Percentiles rank a stretch among this genome's conserved stretches.
phyloP scores from a whole-genome alignment of 2,797 vertebrate species.

The Cygnus olor region DNA sequence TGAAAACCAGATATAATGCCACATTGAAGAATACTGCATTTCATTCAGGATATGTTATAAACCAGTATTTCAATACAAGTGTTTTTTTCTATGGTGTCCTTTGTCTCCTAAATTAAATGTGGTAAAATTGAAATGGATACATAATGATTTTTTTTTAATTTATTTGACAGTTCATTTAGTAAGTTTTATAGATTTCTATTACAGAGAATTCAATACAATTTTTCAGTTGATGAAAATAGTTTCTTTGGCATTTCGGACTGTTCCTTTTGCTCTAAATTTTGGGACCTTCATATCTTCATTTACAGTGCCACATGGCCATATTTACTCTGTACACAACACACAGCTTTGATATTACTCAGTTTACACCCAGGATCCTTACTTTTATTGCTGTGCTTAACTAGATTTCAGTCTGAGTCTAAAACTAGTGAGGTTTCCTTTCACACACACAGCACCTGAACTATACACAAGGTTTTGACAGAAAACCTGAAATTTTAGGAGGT shows the following conservation, averaged over 20 bases:
- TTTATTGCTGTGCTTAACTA: not conserved
- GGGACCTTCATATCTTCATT: not conserved
- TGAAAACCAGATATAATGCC: not conserved
- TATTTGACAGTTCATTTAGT: not conserved
- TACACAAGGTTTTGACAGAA: not conserved
- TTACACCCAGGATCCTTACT: not conserved
- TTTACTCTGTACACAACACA: accelerated
- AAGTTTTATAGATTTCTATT: not conserved
- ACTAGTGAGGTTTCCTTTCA: not conserved
- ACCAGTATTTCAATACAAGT: not conserved
- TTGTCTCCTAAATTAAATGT: not conserved
- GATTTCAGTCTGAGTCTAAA: not conserved
- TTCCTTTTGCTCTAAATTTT: not conserved
- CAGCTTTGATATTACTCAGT: not conserved
- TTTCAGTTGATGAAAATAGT: not conserved
- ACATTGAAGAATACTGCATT: not conserved
- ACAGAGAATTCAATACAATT: not conserved
- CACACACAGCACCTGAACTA: not conserved
- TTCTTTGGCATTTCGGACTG: not conserved
- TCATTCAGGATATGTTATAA: not conserved
- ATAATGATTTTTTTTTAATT: not conserved
- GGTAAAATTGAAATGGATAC: not conserved
- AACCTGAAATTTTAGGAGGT: not conserved
- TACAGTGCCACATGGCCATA: not conserved
- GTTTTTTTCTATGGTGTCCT: not conserved